These are phyloP conservation scores for Phaetusa simplex DNA, from an alignment of 2,113 vertebrate genomes.

Conservation along the genomic window DNA sequence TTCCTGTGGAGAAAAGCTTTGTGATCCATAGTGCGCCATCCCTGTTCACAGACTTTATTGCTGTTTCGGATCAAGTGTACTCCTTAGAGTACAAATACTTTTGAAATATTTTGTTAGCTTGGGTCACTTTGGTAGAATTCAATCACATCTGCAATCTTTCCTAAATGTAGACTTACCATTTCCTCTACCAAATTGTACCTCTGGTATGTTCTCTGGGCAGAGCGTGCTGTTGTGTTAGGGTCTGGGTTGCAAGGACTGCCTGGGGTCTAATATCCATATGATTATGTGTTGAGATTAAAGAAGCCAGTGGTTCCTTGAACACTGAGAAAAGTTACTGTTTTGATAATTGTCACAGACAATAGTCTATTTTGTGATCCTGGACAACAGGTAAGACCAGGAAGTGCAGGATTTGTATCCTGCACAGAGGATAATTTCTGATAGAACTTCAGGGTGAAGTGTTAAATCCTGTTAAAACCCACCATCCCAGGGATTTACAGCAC, in stretches of 20 bases:
- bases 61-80: neutral
- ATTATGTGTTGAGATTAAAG: neutral
- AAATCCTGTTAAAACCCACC: neutral
- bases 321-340: neutral
- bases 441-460: neutral
- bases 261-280: neutral
- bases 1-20: neutral
- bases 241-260: neutral
- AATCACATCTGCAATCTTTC: neutral
- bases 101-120: neutral
- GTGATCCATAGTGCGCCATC: fast-evolving
- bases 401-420: neutral
- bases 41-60: neutral
- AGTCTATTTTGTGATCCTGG: neutral
- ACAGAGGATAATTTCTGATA: neutral
- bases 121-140: neutral
- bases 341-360: neutral
- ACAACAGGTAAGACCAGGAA: neutral
- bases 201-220: neutral
- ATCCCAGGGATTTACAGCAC: neutral
- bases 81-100: neutral
- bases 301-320: neutral
- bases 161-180: neutral
- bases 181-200: neutral
- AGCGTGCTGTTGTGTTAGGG: neutral